Conservation (phyloP, 1,140 invertebrate species). For the Coboldia fuscipes region DNA sequence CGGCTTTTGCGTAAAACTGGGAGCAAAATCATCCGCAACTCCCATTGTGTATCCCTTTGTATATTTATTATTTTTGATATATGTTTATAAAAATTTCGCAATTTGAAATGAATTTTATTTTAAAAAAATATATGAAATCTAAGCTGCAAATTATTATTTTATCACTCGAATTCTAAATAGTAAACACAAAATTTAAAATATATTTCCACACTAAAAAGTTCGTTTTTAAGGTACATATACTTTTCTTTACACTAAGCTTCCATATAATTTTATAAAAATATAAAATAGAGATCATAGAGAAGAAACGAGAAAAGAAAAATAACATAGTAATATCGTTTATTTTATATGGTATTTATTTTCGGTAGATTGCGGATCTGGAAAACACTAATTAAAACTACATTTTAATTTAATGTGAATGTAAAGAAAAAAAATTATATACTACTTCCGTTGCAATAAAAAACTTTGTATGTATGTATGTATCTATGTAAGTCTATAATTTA, state of each 20-base stretch:
- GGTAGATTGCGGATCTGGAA: too few relatives aligned
- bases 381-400: too few relatives aligned
- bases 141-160: neutral
- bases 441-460: too few relatives aligned
- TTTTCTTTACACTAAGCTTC: neutral
- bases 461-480: too few relatives aligned
- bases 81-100: neutral
- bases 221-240: neutral
- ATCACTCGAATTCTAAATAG: neutral
- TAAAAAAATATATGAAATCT: neutral
- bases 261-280: neutral
- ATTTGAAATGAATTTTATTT: neutral
- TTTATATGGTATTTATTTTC: neutral
- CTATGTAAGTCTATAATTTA: too few relatives aligned
- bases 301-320: too few relatives aligned
- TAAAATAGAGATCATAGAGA: neutral
- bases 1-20: constrained; percentile 93
- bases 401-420: too few relatives aligned
- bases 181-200: neutral
- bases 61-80: neutral
- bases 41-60: constrained; percentile 11
- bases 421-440: too few relatives aligned
- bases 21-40: constrained; percentile 71
- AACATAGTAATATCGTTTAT: too few relatives aligned
- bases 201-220: neutral